Conservation (phyloP, 2,797 vertebrate genomes). For the Pachyuromys duprasi region DNA sequence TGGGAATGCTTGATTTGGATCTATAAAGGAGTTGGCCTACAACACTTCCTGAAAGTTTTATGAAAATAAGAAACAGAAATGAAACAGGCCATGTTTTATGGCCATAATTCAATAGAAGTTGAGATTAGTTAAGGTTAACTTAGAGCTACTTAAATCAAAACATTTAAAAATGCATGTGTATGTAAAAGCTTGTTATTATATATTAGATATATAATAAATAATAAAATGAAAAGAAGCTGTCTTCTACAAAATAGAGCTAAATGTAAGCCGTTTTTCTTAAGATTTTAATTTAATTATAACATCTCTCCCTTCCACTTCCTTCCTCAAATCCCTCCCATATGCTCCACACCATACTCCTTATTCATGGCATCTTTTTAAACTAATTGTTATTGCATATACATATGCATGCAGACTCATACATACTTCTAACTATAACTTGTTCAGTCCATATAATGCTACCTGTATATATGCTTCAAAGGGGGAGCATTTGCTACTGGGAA, state of each 20-base stretch:
- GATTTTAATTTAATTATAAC: neutral
- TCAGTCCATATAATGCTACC: neutral
- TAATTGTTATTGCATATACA: neutral
- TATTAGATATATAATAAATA: neutral
- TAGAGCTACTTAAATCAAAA: neutral
- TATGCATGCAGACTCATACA: neutral
- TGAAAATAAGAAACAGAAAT: conserved; percentile 27
- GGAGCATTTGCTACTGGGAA: neutral
- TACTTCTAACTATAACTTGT: neutral
- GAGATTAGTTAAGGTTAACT: neutral
- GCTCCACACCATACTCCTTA: too few species aligned
- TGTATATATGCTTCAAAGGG: neutral
- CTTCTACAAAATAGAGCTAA: neutral
- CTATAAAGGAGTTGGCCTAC: neutral
- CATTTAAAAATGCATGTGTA: neutral
- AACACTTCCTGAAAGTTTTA: neutral
- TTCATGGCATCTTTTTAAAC: neutral
- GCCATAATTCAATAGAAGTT: neutral
- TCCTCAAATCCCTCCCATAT: neutral
- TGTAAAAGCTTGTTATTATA: neutral
- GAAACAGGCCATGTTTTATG: neutral
- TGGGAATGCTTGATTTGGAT: neutral
- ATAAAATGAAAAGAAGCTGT: neutral
- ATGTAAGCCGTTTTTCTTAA: neutral
- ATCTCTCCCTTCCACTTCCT: neutral